Evolutionary conservation across 1,140 invertebrate species (phyloP).

Genomic region (Sycophaga agraensis): DNA sequence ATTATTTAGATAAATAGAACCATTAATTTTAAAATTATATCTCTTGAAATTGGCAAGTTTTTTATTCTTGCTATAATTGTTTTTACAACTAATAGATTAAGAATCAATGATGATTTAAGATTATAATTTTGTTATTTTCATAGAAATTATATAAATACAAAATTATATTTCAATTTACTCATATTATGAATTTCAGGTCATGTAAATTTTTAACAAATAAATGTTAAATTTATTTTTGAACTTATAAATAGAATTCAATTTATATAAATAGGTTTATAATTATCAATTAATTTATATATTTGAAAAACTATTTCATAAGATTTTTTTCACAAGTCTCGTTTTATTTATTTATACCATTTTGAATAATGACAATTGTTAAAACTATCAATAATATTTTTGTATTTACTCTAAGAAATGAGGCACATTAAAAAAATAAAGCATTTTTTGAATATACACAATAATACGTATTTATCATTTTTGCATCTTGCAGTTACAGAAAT

Average conservation of each 20-base stretch:
- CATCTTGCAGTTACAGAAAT: conserved; percentile 22
- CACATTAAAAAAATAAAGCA: conserved; percentile 23
- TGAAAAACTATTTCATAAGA: conserved; percentile 11
- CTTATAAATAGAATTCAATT: background rate
- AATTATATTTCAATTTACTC: conserved; percentile 15
- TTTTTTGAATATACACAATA: conserved; percentile 29
- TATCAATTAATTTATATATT: conserved; percentile 18
- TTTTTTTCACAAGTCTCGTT: conserved; percentile 7
- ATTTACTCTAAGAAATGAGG: conserved; percentile 21
- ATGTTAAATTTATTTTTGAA: conserved; percentile 4
- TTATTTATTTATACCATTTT: conserved; percentile 27
- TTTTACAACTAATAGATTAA: conserved; percentile 1
- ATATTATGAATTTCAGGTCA: conserved; percentile 6
- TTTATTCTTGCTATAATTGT: conserved; percentile 1
- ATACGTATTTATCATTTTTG: conserved; percentile 25
- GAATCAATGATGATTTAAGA: background rate
- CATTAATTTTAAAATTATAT: conserved; percentile 8
- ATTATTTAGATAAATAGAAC: conserved; percentile 8
- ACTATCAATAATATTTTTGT: conserved; percentile 27
- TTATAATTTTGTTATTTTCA: background rate
- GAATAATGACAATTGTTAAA: conserved; percentile 28
- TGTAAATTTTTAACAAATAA: conserved; percentile 26
- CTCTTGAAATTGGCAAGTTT: conserved; percentile 9
- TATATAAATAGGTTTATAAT: background rate
- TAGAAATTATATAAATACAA: conserved; percentile 12